phyloP scores from a whole-genome alignment of 2,888 invertebrate species.

The Conomelus anceps region DNA sequence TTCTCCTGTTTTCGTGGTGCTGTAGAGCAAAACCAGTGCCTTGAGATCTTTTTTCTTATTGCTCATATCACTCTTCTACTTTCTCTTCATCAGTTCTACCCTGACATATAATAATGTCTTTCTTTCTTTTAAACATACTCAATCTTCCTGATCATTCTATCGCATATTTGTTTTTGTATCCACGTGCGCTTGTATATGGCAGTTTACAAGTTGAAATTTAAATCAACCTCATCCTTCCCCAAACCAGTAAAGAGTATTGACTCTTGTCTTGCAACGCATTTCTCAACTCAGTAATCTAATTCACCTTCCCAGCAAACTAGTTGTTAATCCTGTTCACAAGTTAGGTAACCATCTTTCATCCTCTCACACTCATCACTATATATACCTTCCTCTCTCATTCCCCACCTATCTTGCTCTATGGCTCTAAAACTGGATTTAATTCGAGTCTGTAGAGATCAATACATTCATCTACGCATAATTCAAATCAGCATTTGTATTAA shows the following conservation, averaged over 20 bases:
- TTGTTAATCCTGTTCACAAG: background rate
- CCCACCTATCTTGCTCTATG: too few species aligned
- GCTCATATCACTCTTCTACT: background rate
- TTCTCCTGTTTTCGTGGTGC: background rate
- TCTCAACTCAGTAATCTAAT: background rate
- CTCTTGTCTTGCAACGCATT: background rate
- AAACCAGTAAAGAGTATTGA: too few species aligned
- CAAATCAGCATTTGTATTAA: too few species aligned
- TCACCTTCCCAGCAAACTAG: background rate
- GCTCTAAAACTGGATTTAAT: too few species aligned
- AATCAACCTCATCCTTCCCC: background rate
- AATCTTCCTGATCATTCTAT: background rate
- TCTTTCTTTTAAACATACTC: background rate
- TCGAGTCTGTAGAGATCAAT: too few species aligned
- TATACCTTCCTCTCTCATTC: too few species aligned
- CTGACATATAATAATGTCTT: too few species aligned
- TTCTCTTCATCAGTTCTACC: too few species aligned
- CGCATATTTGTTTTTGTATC: background rate
- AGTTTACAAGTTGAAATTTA: background rate
- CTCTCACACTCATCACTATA: too few species aligned
- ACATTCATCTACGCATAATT: too few species aligned
- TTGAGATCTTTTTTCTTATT: background rate
- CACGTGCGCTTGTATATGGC: background rate
- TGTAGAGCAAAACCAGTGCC: background rate
- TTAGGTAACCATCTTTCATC: background rate